phyloP scores from a whole-genome alignment of 2,888 invertebrate genomes.

The Tenthredo mesomela region DNA sequence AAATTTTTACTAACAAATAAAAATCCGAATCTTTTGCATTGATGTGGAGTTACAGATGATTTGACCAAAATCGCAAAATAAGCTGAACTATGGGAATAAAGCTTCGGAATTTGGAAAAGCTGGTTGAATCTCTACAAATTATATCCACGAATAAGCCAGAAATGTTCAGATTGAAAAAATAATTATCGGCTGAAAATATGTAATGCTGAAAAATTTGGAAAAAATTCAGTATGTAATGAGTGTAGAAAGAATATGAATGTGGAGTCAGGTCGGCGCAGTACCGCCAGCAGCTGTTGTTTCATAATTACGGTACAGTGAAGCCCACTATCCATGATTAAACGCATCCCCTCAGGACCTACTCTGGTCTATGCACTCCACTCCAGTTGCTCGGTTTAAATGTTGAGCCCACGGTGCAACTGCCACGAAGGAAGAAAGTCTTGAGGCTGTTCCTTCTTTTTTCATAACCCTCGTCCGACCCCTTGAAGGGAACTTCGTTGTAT shows the following conservation, averaged over 20 bases:
- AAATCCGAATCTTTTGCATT: not conserved
- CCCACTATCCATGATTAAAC: slow-evolving; percentile 54
- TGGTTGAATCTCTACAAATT: too few relatives aligned
- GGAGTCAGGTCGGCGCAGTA: not conserved
- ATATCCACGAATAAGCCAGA: too few relatives aligned
- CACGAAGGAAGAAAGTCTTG: slow-evolving; percentile 31
- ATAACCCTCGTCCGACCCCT: slow-evolving; percentile 16
- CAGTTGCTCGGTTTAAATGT: slow-evolving; percentile 19
- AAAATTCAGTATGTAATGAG: not conserved
- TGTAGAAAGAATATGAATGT: not conserved
- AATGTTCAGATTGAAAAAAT: not conserved
- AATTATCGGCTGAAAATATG: not conserved
- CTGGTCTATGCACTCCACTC: slow-evolving; percentile 38
- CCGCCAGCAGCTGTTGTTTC: slow-evolving; percentile 50
- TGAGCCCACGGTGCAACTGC: slow-evolving; percentile 17
- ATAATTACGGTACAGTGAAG: slow-evolving; percentile 53
- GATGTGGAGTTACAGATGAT: not conserved
- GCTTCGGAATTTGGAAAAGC: too few relatives aligned
- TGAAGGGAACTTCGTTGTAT: not conserved
- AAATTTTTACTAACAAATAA: not conserved
- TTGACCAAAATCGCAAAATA: too few relatives aligned
- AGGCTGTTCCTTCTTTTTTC: slow-evolving; percentile 1
- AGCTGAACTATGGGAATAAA: too few relatives aligned
- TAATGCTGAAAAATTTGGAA: not conserved
- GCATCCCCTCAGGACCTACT: slow-evolving; percentile 47